A percentile compares a stretch with the other conserved stretches of the same genome.
Conservation (phyloP, 1,140 invertebrate species). For the Mylabris phalerata region DNA sequence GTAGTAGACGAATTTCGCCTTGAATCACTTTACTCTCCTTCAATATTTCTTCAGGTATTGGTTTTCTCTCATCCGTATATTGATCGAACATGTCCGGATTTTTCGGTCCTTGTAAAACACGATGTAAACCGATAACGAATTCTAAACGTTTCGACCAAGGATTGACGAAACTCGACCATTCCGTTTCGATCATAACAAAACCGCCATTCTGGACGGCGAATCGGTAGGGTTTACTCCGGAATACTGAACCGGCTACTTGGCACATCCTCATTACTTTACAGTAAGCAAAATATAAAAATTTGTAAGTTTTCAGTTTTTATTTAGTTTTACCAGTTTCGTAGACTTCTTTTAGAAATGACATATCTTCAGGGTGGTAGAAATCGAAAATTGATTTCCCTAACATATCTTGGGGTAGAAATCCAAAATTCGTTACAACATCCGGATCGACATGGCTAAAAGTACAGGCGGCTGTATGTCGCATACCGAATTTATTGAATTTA, state of each 20-base stretch:
- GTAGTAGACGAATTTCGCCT: slow-evolving; percentile 60
- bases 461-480: slow-evolving; percentile 67
- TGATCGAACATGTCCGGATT: slow-evolving; percentile 66
- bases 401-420: slow-evolving; percentile 84
- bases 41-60: slow-evolving; percentile 50
- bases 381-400: slow-evolving; percentile 73
- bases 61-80: slow-evolving; percentile 41
- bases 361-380: slow-evolving; percentile 83
- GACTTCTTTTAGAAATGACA: slow-evolving; percentile 68
- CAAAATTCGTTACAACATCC: slow-evolving; percentile 72
- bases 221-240: slow-evolving; percentile 69
- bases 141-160: slow-evolving; percentile 88
- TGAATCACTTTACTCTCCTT: slow-evolving; percentile 56
- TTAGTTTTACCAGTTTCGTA: slow-evolving; percentile 66
- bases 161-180: slow-evolving; percentile 91
- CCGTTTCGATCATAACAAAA: slow-evolving; percentile 76
- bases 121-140: slow-evolving; percentile 84
- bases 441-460: slow-evolving; percentile 68
- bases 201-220: slow-evolving; percentile 79
- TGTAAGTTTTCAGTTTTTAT: background rate
- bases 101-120: slow-evolving; percentile 67
- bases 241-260: slow-evolving; percentile 53
- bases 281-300: slow-evolving; percentile 1
- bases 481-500: slow-evolving; percentile 59
- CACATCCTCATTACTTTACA: slow-evolving; percentile 39